Percentiles rank a stretch among this genome's conserved stretches.
Conservation (phyloP, 30 jellyfish, hydroid and myxozoan species). For the Chrysaora quinquecirrha region DNA sequence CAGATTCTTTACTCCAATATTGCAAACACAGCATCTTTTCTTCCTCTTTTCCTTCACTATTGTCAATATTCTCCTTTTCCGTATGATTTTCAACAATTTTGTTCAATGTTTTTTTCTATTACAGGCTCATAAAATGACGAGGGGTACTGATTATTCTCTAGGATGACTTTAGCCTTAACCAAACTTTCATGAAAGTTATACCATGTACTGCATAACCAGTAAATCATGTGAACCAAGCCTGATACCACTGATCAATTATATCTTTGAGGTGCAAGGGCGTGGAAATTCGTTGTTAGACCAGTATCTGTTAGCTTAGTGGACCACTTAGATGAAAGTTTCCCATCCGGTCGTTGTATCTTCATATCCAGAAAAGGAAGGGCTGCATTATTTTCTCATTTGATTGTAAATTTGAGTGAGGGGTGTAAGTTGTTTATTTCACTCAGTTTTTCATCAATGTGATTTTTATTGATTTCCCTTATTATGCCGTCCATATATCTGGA, state of each 20-base stretch:
- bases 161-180: slow-evolving; percentile 29
- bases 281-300: slow-evolving; percentile 34
- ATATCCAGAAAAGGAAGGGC: slow-evolving; percentile 52
- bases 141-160: slow-evolving; percentile 30
- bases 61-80: not conserved
- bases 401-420: slow-evolving; percentile 36
- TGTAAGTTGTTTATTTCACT: slow-evolving; percentile 29
- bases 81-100: not conserved
- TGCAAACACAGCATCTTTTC: slow-evolving; percentile 28
- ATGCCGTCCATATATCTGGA: slow-evolving; percentile 37
- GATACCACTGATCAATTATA: slow-evolving; percentile 43
- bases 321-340: slow-evolving; percentile 28
- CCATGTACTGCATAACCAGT: slow-evolving; percentile 31
- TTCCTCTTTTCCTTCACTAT: slow-evolving; percentile 26
- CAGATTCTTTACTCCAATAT: slow-evolving; percentile 8
- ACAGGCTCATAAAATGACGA: slow-evolving; percentile 24
- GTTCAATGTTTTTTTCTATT: not conserved
- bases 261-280: slow-evolving; percentile 26
- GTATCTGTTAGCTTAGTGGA: slow-evolving; percentile 44
- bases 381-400: slow-evolving; percentile 17
- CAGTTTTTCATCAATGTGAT: slow-evolving; percentile 21
- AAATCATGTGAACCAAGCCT: slow-evolving; percentile 15
- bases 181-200: slow-evolving; percentile 21
- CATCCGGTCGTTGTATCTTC: not conserved
- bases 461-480: slow-evolving; percentile 17